Conservation (phyloP, 2,797 vertebrate genomes). For the Cryptoprocta ferox region DNA sequence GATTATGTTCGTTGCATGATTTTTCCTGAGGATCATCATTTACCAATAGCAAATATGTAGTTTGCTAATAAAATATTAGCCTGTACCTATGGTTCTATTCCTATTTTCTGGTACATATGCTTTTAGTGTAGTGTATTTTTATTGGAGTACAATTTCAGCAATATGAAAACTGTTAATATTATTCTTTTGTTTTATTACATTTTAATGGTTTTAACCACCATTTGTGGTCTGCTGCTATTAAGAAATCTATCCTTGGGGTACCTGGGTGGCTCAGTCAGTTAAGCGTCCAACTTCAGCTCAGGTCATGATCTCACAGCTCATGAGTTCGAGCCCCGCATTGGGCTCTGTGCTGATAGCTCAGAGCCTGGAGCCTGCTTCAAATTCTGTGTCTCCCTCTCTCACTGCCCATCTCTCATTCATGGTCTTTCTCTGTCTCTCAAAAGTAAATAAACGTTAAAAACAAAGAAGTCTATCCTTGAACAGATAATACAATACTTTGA, state of each 20-base stretch:
- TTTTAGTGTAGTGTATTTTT: slow-evolving; percentile 23
- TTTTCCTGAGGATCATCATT: neutral
- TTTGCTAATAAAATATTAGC: slow-evolving; percentile 23
- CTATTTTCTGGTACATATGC: neutral
- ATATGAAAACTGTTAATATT: slow-evolving; percentile 1
- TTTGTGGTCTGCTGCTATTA: slow-evolving; percentile 41
- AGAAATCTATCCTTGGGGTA: neutral
- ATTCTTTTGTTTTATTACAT: slow-evolving; percentile 43
- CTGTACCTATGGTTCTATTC: neutral
- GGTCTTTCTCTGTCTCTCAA: too few relatives aligned
- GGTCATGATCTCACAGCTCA: too few relatives aligned
- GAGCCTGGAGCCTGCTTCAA: too few relatives aligned
- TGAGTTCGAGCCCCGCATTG: too few relatives aligned
- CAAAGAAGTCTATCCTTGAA: slow-evolving; percentile 25
- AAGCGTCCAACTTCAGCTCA: too few relatives aligned
- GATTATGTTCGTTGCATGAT: neutral
- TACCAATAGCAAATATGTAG: slow-evolving; percentile 28
- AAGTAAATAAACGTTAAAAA: too few relatives aligned
- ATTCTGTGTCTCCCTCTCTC: too few relatives aligned
- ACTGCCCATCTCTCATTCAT: too few relatives aligned
- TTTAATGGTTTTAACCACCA: neutral
- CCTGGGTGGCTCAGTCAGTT: too few relatives aligned
- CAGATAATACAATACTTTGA: neutral
- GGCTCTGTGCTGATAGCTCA: too few relatives aligned
- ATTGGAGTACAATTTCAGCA: neutral